Evolutionary conservation across 2,113 vertebrate species (phyloP).

Genomic region (Platanista minor): DNA sequence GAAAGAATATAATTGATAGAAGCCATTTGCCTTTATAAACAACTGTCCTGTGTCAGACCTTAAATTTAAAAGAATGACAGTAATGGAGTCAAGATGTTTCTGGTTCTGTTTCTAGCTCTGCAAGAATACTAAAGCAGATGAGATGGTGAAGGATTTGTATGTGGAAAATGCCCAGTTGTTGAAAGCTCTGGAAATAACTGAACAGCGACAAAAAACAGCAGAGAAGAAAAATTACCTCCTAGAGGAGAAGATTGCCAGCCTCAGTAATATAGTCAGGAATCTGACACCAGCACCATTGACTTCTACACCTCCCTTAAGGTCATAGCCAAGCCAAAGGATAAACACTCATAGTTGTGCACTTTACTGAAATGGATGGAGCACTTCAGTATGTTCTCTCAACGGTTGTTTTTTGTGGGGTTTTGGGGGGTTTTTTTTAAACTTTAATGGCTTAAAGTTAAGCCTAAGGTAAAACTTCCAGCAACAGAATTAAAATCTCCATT

Average conservation of each 20-base stretch:
- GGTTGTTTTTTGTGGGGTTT: not conserved
- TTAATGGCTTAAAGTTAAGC: conserved; percentile 4
- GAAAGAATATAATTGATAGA: not conserved
- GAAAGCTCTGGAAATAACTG: conserved; percentile 90
- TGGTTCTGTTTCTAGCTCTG: conserved; percentile 83
- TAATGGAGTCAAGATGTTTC: conserved; percentile 64
- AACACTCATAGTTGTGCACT: conserved; percentile 55
- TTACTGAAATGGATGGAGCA: conserved; percentile 67
- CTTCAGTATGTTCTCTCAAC: conserved; percentile 47
- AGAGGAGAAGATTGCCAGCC: conserved; percentile 94
- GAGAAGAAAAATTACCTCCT: conserved; percentile 95
- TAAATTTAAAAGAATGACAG: not conserved
- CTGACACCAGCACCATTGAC: conserved; percentile 83
- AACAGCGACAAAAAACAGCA: conserved; percentile 87
- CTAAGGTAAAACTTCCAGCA: conserved; percentile 53
- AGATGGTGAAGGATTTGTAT: conserved; percentile 92
- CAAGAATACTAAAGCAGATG: conserved; percentile 89
- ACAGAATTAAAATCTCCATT: conserved; percentile 20
- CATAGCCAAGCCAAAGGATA: conserved; percentile 70
- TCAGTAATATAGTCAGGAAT: conserved; percentile 91
- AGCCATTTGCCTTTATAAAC: conserved; percentile 23
- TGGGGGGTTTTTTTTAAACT: not conserved
- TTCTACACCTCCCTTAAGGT: conserved; percentile 77
- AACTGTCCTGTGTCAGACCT: not conserved
- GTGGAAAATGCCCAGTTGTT: conserved; percentile 92